Evolutionary conservation across 2,113 vertebrate genomes (phyloP), one percentile per base, ranked within the genome.

Genomic region (Sporophila hypoxantha): DNA sequence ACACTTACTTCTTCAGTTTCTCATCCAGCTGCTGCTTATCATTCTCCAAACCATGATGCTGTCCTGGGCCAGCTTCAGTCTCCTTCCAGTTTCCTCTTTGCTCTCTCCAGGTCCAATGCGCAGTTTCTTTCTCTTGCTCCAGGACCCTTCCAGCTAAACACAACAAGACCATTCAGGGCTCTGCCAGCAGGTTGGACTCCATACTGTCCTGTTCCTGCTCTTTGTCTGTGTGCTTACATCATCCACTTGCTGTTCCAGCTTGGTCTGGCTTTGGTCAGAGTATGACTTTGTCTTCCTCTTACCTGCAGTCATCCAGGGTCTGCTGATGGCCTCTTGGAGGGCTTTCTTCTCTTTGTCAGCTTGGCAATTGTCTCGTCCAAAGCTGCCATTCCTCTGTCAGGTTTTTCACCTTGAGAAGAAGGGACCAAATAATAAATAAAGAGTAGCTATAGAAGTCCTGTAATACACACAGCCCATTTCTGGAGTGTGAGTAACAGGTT

Each of bases 31-130:
- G 73, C 73, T 97, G 97, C 44, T 97, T 97, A n/a, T 98, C 98
- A 70, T 98, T 98, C 96, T 98, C 98, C 82, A 98, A 60, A 81
- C 98, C 97, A 98, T 97, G 89, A 96, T 95, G 74, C 56, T 75
- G 70, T 73, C 70, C 10, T 73, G 70, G 53, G 70, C 70, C 41
- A 73, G 39, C 70, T 73, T 73, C 50, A 52, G 50, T 52, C 50
- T 29, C 50, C 50, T 52, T 52, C 50, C 27, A 52, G 50, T 11
- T 52, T 52, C 26, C 50, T 52, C 50, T 52, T 50, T 3, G 26
- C 49, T 29, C 49, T 50, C 49, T 50, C 50, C 50, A 52, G 50
- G 27, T 52, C 50, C 50, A 52, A 52, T 30, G 50, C 50, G 50
- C 50, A 52, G 50, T 52, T 57, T 53, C 29, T 53, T 53, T 53